Evolutionary conservation across 2,113 vertebrate species (phyloP).

Genomic region (Tragelaphus scriptus): DNA sequence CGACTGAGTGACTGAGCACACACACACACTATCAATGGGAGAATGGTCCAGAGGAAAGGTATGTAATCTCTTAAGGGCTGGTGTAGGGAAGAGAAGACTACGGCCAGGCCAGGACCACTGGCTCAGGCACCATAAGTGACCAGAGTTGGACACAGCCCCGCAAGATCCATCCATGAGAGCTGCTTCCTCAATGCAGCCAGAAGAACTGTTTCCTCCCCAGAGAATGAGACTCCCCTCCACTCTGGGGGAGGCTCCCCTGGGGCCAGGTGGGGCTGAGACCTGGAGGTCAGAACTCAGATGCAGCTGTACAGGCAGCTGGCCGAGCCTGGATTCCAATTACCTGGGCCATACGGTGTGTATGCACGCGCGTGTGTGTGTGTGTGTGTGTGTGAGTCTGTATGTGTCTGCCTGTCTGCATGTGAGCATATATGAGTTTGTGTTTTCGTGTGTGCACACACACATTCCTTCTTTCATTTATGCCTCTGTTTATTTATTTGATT

Average conservation of each 20-base stretch:
- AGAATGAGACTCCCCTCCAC: not conserved
- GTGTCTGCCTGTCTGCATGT: not conserved
- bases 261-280: not conserved
- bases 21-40: not conserved
- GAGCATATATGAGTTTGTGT: not conserved
- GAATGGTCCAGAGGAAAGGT: not conserved
- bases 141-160: not conserved
- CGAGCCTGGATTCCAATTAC: not conserved
- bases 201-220: not conserved
- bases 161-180: not conserved
- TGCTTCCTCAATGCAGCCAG: not conserved
- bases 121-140: not conserved
- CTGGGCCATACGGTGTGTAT: not conserved
- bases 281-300: not conserved
- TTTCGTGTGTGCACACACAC: not conserved
- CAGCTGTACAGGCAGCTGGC: no score
- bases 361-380: not conserved
- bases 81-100: not conserved
- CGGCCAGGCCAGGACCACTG: not conserved
- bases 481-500: not conserved
- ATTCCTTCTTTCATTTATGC: not conserved
- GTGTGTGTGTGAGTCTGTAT: not conserved
- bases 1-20: not conserved
- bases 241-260: fast-evolving
- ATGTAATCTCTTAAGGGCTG: not conserved